phyloP scores from a whole-genome alignment of 2,888 invertebrate species.

The Dicranocentrus wangi region DNA sequence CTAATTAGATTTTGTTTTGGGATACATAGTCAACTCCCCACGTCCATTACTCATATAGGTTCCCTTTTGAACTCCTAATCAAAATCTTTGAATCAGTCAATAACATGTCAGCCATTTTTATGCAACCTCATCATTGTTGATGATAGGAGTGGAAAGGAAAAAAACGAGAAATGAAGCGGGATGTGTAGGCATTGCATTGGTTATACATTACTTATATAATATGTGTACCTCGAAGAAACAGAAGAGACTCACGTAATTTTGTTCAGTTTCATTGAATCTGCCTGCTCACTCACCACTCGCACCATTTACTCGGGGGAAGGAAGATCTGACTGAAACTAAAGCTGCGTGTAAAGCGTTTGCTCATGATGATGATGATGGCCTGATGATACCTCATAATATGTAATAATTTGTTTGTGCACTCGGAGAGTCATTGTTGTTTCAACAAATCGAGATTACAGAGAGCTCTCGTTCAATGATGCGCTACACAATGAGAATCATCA shows the following conservation, averaged over 20 bases:
- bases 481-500: slow-evolving; percentile 27
- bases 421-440: slow-evolving; percentile 51
- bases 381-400: slow-evolving; percentile 32
- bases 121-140: slow-evolving; percentile 64
- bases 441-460: slow-evolving; percentile 29
- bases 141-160: slow-evolving; percentile 34
- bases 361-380: background rate
- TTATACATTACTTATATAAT: too few relatives aligned
- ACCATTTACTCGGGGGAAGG: too few relatives aligned
- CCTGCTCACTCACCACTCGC: too few relatives aligned
- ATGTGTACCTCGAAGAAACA: too few relatives aligned
- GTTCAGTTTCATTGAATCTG: too few relatives aligned
- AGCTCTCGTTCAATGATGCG: background rate
- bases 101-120: slow-evolving; percentile 63
- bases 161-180: slow-evolving; percentile 4
- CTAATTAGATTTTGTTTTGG: slow-evolving; percentile 66
- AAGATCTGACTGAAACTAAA: too few relatives aligned
- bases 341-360: too few relatives aligned
- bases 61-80: slow-evolving; percentile 51
- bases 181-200: too few relatives aligned
- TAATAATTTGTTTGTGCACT: slow-evolving; percentile 53
- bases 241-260: too few relatives aligned
- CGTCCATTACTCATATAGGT: slow-evolving; percentile 51
- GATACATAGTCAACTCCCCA: slow-evolving; percentile 54
- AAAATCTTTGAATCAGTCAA: slow-evolving; percentile 58